Evolutionary conservation across 2,797 vertebrate species (phyloP).

Genomic region (Coregonus sp.): DNA sequence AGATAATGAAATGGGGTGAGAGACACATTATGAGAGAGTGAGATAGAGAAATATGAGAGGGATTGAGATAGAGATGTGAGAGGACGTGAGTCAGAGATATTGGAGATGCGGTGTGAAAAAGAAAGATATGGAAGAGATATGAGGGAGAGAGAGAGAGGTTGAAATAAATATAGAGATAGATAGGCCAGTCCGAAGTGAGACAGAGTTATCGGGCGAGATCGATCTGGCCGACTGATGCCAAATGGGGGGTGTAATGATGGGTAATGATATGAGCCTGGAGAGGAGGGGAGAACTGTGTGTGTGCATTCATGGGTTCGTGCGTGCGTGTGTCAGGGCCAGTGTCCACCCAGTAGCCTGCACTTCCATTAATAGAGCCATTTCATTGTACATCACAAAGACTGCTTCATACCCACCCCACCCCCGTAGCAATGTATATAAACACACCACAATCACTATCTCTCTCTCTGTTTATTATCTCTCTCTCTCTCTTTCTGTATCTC

Average conservation of each 20-base stretch:
- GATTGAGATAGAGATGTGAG: neutral
- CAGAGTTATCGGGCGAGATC: slow-evolving; percentile 77
- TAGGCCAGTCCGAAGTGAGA: slow-evolving; percentile 69
- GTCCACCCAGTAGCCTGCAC: slow-evolving; percentile 57
- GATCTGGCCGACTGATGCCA: slow-evolving; percentile 76
- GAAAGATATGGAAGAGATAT: neutral
- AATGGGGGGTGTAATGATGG: slow-evolving; percentile 80
- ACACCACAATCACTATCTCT: neutral
- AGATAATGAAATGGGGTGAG: neutral
- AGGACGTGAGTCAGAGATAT: neutral
- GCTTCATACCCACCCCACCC: slow-evolving; percentile 59
- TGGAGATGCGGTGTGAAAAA: slow-evolving; percentile 5
- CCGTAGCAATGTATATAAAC: slow-evolving; percentile 53
- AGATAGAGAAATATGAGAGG: slow-evolving; percentile 21
- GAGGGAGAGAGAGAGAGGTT: slow-evolving; percentile 30
- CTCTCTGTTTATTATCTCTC: slow-evolving; percentile 1
- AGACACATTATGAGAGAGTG: neutral
- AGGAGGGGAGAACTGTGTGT: slow-evolving; percentile 26
- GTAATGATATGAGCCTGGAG: slow-evolving; percentile 77
- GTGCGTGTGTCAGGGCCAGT: slow-evolving; percentile 10
- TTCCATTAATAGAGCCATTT: slow-evolving; percentile 74
- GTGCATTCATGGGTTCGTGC: slow-evolving; percentile 4
- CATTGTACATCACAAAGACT: slow-evolving; percentile 63
- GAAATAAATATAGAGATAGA: slow-evolving; percentile 69
- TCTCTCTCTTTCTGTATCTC: neutral